These are phyloP conservation scores for Esox masquinongy DNA, from an alignment of 2,797 vertebrate genomes.

Conservation along the genomic window DNA sequence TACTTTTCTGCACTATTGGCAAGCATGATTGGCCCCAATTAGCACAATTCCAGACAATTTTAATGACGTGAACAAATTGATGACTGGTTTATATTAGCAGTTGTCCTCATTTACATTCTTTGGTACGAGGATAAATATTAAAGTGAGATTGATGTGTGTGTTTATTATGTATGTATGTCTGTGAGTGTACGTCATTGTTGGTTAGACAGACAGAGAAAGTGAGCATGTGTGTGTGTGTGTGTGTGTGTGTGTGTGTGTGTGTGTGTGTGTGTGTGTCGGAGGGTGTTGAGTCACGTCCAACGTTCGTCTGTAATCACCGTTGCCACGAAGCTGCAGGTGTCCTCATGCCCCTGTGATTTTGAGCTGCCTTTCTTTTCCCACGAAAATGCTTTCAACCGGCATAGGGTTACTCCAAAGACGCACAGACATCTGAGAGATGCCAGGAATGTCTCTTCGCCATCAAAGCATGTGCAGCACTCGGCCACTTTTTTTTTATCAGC, in stretches of 20 bases:
- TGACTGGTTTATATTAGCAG: conserved; percentile 61
- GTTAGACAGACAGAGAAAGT: conserved; percentile 2
- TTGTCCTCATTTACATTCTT: conserved; percentile 58
- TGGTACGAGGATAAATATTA: background rate
- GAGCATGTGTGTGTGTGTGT: background rate
- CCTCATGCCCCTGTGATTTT: conserved; percentile 43
- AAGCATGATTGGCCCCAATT: conserved; percentile 69
- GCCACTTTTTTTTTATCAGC: conserved; percentile 63
- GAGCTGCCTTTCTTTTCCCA: conserved; percentile 51
- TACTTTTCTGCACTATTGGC: conserved; percentile 66
- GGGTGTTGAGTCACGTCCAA: conserved; percentile 62
- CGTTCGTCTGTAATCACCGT: conserved; percentile 64
- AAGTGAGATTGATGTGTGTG: conserved; percentile 18
- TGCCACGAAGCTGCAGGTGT: conserved; percentile 70
- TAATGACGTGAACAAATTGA: conserved; percentile 72
- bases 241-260: conserved; percentile 12
- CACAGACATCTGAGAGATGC: conserved; percentile 68
- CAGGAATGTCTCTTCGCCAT: conserved; percentile 67
- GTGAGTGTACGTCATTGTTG: background rate
- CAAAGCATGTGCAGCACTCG: conserved; percentile 64
- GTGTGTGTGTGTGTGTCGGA: background rate
- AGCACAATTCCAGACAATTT: conserved; percentile 66
- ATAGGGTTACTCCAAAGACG: conserved; percentile 70
- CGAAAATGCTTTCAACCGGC: conserved; percentile 77
- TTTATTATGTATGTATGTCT: background rate